Percentiles rank a stretch among this genome's conserved stretches.
These are phyloP conservation scores for Augochlorella aurata DNA, from an alignment of 2,888 invertebrate genomes.

Conservation along the genomic window DNA sequence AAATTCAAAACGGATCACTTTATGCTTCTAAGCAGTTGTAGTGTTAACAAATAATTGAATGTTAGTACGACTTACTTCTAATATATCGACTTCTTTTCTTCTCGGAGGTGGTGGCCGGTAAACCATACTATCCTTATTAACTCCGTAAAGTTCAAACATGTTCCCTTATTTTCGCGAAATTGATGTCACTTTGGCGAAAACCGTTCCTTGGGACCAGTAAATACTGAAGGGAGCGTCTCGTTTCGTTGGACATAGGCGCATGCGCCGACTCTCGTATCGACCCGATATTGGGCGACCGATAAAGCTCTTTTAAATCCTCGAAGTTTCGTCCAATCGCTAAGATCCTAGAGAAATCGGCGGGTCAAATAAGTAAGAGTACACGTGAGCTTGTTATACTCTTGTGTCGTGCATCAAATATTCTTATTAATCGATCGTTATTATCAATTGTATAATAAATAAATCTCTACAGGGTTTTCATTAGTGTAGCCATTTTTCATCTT, in stretches of 20 bases:
- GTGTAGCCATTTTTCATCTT: neutral
- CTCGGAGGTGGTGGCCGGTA: conserved; percentile 77
- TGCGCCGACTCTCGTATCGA: conserved; percentile 69
- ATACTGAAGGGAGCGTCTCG: conserved; percentile 58
- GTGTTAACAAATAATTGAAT: neutral
- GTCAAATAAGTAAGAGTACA: neutral
- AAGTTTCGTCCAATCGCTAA: conserved; percentile 14
- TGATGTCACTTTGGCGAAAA: conserved; percentile 30
- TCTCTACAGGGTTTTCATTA: neutral
- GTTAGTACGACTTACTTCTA: conserved; percentile 70
- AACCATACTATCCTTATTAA: conserved; percentile 75
- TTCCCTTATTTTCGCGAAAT: conserved; percentile 22
- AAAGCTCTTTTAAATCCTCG: conserved; percentile 50
- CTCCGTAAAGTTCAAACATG: conserved; percentile 79
- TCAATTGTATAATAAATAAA: neutral
- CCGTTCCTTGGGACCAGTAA: conserved; percentile 43
- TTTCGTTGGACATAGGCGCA: conserved; percentile 52
- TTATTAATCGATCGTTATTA: neutral
- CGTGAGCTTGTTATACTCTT: neutral
- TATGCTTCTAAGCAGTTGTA: neutral
- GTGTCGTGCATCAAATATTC: neutral
- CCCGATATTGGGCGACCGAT: conserved; percentile 48
- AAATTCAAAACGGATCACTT: neutral
- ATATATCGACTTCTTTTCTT: conserved; percentile 78
- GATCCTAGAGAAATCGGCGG: neutral